Base-by-base conservation (phyloP, 1,140 invertebrate genomes). In the Drosophila takahashii region DNA sequence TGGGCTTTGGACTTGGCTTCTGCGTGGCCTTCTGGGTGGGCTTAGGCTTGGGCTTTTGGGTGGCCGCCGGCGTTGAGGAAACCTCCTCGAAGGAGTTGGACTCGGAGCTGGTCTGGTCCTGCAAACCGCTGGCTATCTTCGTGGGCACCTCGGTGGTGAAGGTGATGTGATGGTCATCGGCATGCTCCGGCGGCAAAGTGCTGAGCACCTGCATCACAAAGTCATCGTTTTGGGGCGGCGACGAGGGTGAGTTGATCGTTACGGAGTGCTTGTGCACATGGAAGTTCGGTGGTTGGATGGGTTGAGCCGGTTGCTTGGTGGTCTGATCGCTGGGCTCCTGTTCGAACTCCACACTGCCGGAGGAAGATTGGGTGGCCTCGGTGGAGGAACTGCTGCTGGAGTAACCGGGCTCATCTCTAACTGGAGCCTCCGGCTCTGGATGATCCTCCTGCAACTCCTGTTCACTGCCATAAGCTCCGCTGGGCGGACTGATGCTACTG, bases 121-220 rank as follows among this genome's bases (percentile, higher is more conserved):
- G 50, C 1, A 67, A 67, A 3, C 72, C 62, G 39, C 70, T 86
- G 7, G 73, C 50, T 8, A 92, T 90, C 42, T 90, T 91, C 6
- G 57, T 92, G 56, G 90, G 90, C 52, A 92, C 62, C 15, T 92
- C 90, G 11, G 90, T 92, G 44, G 90, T 91, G 10, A 91, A 87
- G 1, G 72, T 64, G 6, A 90, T 58, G 10, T 41, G 42, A 27
- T 90, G 71, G 4, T 91, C 81, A 0, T 86, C 79, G 2, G 56
- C 65, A 29, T 85, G 71, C 15, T 81, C 76, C 0, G 90, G 87
- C 3, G 90, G 79, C 56, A 91, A 22, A 3, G 87, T 92, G 48
- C 80, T 87, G 5, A 91, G 57, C 13, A 89, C 74, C 29, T 86
- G 80, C 75, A 91, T 79, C 15, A 92, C 86, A 22, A 91, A 92